Base-by-base conservation (phyloP, 2,888 invertebrate genomes). In the Pocota personata region DNA sequence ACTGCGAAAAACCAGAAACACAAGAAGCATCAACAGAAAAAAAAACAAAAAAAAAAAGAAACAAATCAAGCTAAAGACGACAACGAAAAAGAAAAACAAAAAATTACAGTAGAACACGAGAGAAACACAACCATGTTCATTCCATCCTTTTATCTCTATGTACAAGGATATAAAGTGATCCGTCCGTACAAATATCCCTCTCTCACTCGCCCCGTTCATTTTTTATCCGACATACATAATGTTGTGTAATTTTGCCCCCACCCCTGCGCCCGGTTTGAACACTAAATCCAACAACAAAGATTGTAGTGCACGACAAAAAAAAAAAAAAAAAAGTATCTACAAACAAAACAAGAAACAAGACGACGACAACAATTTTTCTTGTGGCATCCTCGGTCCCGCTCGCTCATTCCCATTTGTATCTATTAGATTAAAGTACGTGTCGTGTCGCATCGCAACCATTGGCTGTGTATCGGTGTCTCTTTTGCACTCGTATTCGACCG, bases 401-500 rank as follows among this genome's bases (percentile, higher is more conserved):
- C 87, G 88, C 90, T 91, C 91, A 89, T 90, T 89, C 91, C 90
- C 91, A 91, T 91, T 91, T 91, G 91, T 91, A 91, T 91, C 91
- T 91, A 90, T 91, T 91, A 91, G 91, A 91, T 91, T 91, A 91
- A 90, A 90, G 91, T 91, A 90, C 91, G 90, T 91, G 91, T 91
- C 89, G 88, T 86, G 84, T 87, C 82, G 86, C 86, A 80, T 86
- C 82, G 82, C 86, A 86, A 82, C 86, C 86, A 86, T 86, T 86
- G 86, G 86, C 86, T 86, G 86, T 57, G 66, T 82, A 77, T 72
- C 77, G 50, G 72, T 77, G 69, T 86, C 86, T 86, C 87, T 73
- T 43, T 87, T 73, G 60, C 73, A 78, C 87, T 60, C 73, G 52
- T 43, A 60, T 73, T 73, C 72, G 19, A 40, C 35, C 58, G 57